phyloP scores from a whole-genome alignment of 37 sponge, comb jelly and placozoan genomes.

The Ianthella basta region DNA sequence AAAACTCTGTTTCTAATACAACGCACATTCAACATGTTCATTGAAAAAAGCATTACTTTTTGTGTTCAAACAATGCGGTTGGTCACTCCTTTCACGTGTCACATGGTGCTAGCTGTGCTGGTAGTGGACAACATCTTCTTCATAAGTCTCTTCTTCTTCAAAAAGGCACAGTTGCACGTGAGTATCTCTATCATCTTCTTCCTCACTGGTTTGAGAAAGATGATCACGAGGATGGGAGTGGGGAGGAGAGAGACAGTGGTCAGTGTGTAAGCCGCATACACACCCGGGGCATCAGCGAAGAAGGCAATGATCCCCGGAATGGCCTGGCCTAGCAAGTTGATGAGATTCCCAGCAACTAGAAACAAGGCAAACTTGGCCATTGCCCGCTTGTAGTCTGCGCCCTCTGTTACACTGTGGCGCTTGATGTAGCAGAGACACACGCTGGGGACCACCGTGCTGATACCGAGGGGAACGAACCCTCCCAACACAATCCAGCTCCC shows the following conservation, averaged over 20 bases:
- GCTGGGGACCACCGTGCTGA: neutral
- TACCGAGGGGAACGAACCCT: neutral
- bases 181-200: neutral
- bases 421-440: conserved; percentile 12
- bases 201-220: conserved; percentile 11
- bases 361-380: conserved; percentile 14
- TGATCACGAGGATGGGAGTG: neutral
- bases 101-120: too few relatives aligned
- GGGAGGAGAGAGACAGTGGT: neutral
- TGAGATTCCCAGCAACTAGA: neutral
- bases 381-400: neutral
- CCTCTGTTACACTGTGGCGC: conserved; percentile 6
- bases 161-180: neutral
- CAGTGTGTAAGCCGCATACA: neutral
- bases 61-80: too few relatives aligned
- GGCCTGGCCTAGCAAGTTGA: conserved; percentile 10
- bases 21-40: too few relatives aligned
- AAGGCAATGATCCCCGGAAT: conserved; percentile 2
- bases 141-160: too few relatives aligned
- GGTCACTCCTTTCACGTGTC: too few relatives aligned
- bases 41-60: too few relatives aligned
- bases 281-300: conserved; percentile 1
- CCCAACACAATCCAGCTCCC: conserved; percentile 1
- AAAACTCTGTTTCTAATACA: too few relatives aligned
- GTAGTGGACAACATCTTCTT: too few relatives aligned